Evolutionary conservation across 2,888 invertebrate genomes (phyloP).

Genomic region (Andrena marginata): DNA sequence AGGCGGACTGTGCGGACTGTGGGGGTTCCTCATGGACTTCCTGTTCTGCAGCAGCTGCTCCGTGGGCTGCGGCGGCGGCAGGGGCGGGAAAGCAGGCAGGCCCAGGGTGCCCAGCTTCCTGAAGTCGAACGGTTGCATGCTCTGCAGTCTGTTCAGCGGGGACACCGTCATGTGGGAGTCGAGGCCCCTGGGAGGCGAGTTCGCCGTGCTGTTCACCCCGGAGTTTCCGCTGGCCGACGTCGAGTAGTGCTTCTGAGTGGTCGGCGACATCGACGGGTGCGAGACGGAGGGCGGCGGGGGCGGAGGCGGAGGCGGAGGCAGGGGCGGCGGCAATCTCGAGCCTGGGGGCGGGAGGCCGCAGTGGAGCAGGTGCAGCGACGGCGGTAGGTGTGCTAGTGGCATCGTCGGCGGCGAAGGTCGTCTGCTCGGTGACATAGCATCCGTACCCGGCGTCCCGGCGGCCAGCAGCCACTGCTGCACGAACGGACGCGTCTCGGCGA

Average conservation of each 20-base stretch:
- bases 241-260: constrained; percentile 86
- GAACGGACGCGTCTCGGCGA: constrained; percentile 94
- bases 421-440: constrained; percentile 90
- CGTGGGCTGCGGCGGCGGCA: constrained; percentile 76
- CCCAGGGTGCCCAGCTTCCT: constrained; percentile 90
- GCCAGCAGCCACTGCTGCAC: constrained; percentile 89
- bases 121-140: constrained; percentile 98
- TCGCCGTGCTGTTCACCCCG: constrained; percentile 85
- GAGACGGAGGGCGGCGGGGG: constrained; percentile 80
- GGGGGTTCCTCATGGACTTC: constrained; percentile 78
- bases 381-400: constrained; percentile 84
- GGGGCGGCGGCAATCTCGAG: constrained; percentile 84
- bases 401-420: constrained; percentile 88
- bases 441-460: constrained; percentile 86
- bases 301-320: constrained; percentile 80
- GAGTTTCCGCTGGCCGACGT: constrained; percentile 73
- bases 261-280: constrained; percentile 85
- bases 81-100: constrained; percentile 87
- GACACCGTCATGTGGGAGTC: constrained; percentile 87
- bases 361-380: constrained; percentile 82
- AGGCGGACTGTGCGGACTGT: constrained; percentile 82
- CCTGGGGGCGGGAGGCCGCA: constrained; percentile 85
- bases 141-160: constrained; percentile 95
- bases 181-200: constrained; percentile 87
- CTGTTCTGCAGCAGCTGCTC: constrained; percentile 76